These are phyloP conservation scores for Pygoscelis antarcticus DNA, from an alignment of 2,113 vertebrate species.

Conservation along the genomic window DNA sequence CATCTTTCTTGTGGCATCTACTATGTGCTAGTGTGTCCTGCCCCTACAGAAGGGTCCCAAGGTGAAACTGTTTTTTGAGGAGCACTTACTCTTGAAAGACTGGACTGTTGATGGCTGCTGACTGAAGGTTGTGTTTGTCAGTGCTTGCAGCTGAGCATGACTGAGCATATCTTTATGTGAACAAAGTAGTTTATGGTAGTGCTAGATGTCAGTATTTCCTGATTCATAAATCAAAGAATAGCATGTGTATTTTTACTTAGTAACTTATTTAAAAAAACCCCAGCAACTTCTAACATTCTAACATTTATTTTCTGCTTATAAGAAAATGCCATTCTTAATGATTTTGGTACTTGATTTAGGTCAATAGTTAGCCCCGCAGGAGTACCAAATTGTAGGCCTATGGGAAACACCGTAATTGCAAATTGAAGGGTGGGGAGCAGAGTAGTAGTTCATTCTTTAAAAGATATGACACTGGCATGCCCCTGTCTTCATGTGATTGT, in stretches of 20 bases:
- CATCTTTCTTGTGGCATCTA: background rate
- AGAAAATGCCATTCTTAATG: background rate
- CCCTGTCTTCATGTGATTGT: background rate
- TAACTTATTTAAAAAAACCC: background rate
- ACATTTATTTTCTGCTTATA: background rate
- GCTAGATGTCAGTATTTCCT: background rate
- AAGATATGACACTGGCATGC: background rate
- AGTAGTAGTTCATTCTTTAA: background rate
- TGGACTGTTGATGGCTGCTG: background rate
- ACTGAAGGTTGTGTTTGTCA: background rate
- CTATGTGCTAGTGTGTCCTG: background rate
- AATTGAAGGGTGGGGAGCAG: background rate
- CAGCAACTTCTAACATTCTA: background rate
- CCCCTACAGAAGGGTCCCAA: background rate
- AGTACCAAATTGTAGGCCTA: background rate
- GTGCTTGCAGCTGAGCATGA: background rate
- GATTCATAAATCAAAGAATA: background rate
- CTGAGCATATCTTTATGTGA: background rate
- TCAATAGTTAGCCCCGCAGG: background rate
- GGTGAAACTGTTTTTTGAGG: background rate
- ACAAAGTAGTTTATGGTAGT: background rate
- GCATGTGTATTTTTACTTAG: background rate
- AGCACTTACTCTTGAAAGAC: background rate
- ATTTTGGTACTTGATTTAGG: background rate
- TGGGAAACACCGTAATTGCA: background rate